phyloP scores from a whole-genome alignment of 2,888 invertebrate species.

The Aleiodes alternator region DNA sequence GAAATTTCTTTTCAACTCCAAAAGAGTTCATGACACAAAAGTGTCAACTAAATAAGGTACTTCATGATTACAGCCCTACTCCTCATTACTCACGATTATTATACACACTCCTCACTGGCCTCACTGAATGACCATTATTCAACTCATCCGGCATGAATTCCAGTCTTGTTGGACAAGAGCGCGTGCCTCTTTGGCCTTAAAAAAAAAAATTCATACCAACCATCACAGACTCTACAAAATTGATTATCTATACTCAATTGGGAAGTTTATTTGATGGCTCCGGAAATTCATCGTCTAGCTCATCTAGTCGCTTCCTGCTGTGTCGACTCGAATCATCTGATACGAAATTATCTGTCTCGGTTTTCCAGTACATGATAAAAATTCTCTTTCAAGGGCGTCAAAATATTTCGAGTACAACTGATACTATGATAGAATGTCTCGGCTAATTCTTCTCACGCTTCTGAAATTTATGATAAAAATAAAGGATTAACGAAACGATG shows the following conservation, averaged over 20 bases:
- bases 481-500: background rate
- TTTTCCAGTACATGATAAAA: background rate
- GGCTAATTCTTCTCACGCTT: slow-evolving; percentile 23
- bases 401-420: background rate
- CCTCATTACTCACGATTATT: slow-evolving; percentile 28
- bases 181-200: slow-evolving; percentile 28
- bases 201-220: slow-evolving; percentile 39
- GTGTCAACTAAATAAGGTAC: slow-evolving; percentile 3
- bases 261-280: background rate
- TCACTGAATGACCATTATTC: slow-evolving; percentile 50
- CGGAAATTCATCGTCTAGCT: slow-evolving; percentile 10
- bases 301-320: slow-evolving; percentile 15
- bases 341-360: background rate
- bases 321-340: background rate
- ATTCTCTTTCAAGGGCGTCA: background rate
- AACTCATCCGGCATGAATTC: slow-evolving; percentile 53
- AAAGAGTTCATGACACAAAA: background rate
- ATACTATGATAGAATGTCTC: background rate
- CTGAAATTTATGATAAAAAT: background rate
- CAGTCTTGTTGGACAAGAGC: slow-evolving; percentile 34
- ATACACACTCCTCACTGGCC: slow-evolving; percentile 16
- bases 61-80: slow-evolving; percentile 15
- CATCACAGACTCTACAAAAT: background rate
- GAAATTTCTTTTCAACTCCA: background rate
- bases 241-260: slow-evolving; percentile 11